Evolutionary conservation across 2,797 vertebrate species (phyloP), one percentile per base, ranked within the genome.

Genomic region (Enteromius anoplus): DNA sequence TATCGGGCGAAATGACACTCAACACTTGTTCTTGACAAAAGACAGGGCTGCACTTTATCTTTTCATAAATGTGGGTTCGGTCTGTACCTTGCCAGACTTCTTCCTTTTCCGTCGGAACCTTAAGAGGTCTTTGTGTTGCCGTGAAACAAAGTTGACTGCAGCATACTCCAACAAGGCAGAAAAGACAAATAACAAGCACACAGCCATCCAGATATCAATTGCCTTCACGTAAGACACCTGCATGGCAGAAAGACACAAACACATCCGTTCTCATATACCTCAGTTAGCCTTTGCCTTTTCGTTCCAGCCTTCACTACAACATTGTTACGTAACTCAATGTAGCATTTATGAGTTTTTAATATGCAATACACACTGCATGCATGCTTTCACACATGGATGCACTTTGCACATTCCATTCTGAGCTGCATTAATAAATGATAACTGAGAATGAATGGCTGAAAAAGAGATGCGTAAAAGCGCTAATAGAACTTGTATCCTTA

Each of bases 141-240:
- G 94, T 8, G 98, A 99, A 73, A 99, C 97, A 88, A 99, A 99
- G 89, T 99, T 99, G 49, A 99, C 98, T 0, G 98, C 98, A 5
- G 98, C 98, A 0, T 99, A 99, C 87, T 99, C 98, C 92, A 99
- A 40, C 88, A 99, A 94, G 0, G 98, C 98, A 0, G 98, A 98
- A 91, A 99, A 99, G 60, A 99, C 97, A 69, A 99, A 99, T 29
- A 99, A 96, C 82, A 99, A 94, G 84, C 98, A 99, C 3, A 99
- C 98, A 0, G 98, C 98, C 98, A 99, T 99, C 98, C 98, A 99
- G 89, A 99, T 99, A 89, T 99, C 98, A 85, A 99, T 99, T 0
- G 98, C 98, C 92, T 99, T 99, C 47, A 99, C 97, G 34, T 99
- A 99, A 0, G 98, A 99, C 45, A 99, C 98, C 98, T 99, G 88